These are phyloP conservation scores for Chaetorhynchus papuensis DNA, from an alignment of 2,113 vertebrate species.

Conservation along the genomic window DNA sequence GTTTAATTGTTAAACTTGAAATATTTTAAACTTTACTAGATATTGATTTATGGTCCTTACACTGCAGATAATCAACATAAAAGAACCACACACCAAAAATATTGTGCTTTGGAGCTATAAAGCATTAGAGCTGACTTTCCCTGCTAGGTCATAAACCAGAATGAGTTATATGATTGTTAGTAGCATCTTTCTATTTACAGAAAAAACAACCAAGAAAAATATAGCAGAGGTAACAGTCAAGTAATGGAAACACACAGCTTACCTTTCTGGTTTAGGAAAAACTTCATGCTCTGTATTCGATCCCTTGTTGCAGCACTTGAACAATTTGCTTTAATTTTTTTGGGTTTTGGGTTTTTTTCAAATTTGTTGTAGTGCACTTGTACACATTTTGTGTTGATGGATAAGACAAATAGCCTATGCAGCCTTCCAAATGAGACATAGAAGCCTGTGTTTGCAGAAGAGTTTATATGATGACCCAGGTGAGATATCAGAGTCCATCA, in stretches of 20 bases:
- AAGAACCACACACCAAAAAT: background rate
- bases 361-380: background rate
- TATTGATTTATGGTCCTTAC: background rate
- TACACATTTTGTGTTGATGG: background rate
- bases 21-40: background rate
- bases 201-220: background rate
- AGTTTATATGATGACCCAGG: background rate
- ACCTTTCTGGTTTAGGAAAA: background rate
- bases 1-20: background rate
- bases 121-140: background rate
- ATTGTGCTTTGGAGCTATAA: background rate
- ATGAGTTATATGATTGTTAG: conserved; percentile 7
- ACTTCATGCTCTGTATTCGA: background rate
- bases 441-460: background rate
- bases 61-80: background rate
- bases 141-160: background rate
- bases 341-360: background rate
- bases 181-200: background rate
- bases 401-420: background rate
- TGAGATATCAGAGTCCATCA: background rate
- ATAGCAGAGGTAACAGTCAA: background rate
- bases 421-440: background rate
- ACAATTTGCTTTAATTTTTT: background rate
- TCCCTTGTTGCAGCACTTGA: background rate
- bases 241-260: background rate